phyloP scores from a whole-genome alignment of 2,797 vertebrate genomes.

The Myiothlypis coronata region DNA sequence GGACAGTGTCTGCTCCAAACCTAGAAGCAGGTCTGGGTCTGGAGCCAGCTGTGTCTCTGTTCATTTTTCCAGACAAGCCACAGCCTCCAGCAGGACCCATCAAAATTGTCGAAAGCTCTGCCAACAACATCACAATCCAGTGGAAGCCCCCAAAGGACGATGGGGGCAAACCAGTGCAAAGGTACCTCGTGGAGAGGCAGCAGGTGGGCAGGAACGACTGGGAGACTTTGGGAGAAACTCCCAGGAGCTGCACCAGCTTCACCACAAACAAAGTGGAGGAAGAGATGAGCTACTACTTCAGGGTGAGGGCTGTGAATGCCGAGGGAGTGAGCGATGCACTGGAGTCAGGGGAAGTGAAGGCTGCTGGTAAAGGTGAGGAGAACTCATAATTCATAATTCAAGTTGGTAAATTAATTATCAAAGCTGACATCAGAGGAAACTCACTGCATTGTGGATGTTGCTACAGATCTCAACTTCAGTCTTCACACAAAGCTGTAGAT shows the following conservation, averaged over 20 bases:
- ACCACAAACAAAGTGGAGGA: conserved; percentile 76
- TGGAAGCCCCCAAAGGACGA: conserved; percentile 86
- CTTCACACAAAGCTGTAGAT: not conserved
- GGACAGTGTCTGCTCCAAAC: not conserved
- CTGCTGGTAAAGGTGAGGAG: conserved; percentile 80
- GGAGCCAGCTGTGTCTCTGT: not conserved
- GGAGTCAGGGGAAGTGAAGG: conserved; percentile 83
- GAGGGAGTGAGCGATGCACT: conserved; percentile 82
- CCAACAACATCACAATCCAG: conserved; percentile 73
- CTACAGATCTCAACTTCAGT: not conserved
- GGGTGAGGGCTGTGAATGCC: conserved; percentile 77
- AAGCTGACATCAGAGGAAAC: not conserved
- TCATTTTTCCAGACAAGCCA: conserved; percentile 82
- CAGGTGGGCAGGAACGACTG: conserved; percentile 83
- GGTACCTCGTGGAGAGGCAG: conserved; percentile 81
- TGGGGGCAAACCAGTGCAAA: conserved; percentile 80
- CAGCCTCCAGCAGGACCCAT: conserved; percentile 82
- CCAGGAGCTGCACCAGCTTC: conserved; percentile 68
- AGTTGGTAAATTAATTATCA: not conserved
- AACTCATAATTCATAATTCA: not conserved
- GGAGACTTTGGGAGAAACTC: conserved; percentile 80
- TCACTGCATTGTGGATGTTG: not conserved
- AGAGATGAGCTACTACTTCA: conserved; percentile 84
- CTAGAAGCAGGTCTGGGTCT: not conserved
- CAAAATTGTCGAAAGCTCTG: conserved; percentile 76